Base-by-base conservation (phyloP, 2,113 vertebrate genomes). In the Brachyhypopomus occidentalis region DNA sequence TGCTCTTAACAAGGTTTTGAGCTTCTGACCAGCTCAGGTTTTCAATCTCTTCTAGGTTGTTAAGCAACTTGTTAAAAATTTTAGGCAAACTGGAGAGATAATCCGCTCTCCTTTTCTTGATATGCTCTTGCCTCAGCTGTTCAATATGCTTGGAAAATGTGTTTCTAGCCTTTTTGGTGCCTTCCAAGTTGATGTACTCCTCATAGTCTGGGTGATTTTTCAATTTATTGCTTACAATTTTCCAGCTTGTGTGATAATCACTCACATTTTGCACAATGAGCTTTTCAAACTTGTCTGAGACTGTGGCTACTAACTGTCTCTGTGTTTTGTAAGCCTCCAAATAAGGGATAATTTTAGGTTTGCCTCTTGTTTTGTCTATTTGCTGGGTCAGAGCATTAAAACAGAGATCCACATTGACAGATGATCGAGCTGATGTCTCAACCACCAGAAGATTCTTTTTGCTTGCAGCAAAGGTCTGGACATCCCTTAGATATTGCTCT, bases 221-320 rank as follows among this genome's bases (percentile, higher is more conserved):
- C 89, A 99, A 91, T 81, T 95, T 96, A 88, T 96, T 97, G 90
- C 92, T 93, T 87, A 98, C 94, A 0, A 93, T 95, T 92, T 97
- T 98, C 97, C 98, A 99, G 52, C 94, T 97, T 73, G 93, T 95
- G 88, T 98, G 97, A 90, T 99, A 99, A 91, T 99, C 97, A 91
- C 96, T 94, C 79, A 99, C 96, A 80, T 92, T 93, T 83, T 97
- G 96, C 56, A 96, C 91, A 76, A 95, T 93, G 85, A 98, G 88
- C 88, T 98, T 99, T 90, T 98, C 97, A 89, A 96, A 99, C 87
- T 95, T 95, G 88, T 98, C 97, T 4, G 96, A 96, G 88, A 95
- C 93, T 14, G 96, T 94, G 88, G 96, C 95, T 86, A 97, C 95
- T 56, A 96, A 92, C 81, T 98, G 97, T 88, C 97, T 94, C 84